phyloP scores from a whole-genome alignment of 1,140 invertebrate species.

The Conus betulinus region DNA sequence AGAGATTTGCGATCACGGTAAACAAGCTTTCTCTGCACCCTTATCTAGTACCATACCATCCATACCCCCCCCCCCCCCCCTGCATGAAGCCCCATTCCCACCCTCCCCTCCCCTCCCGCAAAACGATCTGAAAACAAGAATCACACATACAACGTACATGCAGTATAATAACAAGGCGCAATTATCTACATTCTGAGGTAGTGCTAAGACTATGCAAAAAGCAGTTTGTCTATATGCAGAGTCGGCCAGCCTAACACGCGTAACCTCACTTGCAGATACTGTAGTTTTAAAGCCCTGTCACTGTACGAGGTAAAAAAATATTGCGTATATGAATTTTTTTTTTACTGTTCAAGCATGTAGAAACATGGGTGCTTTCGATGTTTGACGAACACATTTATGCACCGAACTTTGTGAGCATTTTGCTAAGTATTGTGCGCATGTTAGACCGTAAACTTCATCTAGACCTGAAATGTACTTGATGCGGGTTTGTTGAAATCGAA shows the following conservation, averaged over 20 bases:
- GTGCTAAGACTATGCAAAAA: constrained; percentile 3
- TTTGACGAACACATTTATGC: not conserved
- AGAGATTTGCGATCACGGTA: too few relatives aligned
- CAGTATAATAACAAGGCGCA: not conserved
- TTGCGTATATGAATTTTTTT: not conserved
- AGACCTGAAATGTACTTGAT: too few relatives aligned
- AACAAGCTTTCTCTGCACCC: too few relatives aligned
- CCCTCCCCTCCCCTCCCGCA: too few relatives aligned
- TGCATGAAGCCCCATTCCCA: too few relatives aligned
- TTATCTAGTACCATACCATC: too few relatives aligned
- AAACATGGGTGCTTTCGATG: not conserved
- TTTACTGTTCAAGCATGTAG: not conserved
- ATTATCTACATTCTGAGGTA: not conserved
- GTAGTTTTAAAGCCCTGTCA: not conserved
- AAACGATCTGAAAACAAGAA: not conserved
- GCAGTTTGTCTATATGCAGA: not conserved
- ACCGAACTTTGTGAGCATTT: not conserved
- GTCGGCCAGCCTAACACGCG: not conserved
- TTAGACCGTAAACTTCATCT: too few relatives aligned
- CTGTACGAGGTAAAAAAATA: not conserved
- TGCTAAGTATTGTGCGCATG: too few relatives aligned
- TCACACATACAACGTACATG: not conserved
- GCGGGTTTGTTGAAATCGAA: too few relatives aligned
- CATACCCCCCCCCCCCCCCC: too few relatives aligned
- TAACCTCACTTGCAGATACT: not conserved